phyloP scores from a whole-genome alignment of 1,140 invertebrate genomes.

The Oryctes rhinoceros region DNA sequence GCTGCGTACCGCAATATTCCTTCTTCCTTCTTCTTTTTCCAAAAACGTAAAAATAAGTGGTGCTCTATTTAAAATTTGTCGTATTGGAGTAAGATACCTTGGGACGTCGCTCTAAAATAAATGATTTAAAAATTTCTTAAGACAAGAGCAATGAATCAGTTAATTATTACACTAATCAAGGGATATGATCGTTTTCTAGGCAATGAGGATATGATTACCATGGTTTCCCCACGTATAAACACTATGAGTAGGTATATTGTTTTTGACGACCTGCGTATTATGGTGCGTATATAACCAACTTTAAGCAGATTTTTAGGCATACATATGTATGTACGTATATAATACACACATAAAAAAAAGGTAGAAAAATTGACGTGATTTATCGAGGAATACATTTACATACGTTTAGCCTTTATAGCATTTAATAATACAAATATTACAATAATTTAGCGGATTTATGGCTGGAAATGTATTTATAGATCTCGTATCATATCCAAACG shows the following conservation, averaged over 20 bases:
- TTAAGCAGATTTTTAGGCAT: not conserved
- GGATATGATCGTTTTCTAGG: too few species aligned
- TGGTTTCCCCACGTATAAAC: not conserved
- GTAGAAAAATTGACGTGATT: not conserved
- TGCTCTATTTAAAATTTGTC: too few species aligned
- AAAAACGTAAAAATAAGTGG: too few species aligned
- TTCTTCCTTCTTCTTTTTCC: too few species aligned
- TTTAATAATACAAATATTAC: conserved; percentile 17
- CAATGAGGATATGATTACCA: too few species aligned
- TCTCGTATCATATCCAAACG: not conserved
- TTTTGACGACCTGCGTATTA: not conserved
- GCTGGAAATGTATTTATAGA: not conserved
- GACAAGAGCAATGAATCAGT: too few species aligned
- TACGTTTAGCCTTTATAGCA: not conserved
- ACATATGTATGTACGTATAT: not conserved
- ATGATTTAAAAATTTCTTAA: too few species aligned
- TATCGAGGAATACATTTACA: conserved; percentile 1
- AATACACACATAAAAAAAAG: not conserved
- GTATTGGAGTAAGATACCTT: too few species aligned
- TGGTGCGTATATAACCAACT: conserved; percentile 12
- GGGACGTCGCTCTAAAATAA: too few species aligned
- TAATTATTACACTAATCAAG: too few species aligned
- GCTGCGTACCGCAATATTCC: too few species aligned
- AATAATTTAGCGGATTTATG: conserved; percentile 10
- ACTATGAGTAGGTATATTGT: not conserved